Evolutionary conservation across 1,140 invertebrate genomes (phyloP).

Genomic region (Drosophila guanche): DNA sequence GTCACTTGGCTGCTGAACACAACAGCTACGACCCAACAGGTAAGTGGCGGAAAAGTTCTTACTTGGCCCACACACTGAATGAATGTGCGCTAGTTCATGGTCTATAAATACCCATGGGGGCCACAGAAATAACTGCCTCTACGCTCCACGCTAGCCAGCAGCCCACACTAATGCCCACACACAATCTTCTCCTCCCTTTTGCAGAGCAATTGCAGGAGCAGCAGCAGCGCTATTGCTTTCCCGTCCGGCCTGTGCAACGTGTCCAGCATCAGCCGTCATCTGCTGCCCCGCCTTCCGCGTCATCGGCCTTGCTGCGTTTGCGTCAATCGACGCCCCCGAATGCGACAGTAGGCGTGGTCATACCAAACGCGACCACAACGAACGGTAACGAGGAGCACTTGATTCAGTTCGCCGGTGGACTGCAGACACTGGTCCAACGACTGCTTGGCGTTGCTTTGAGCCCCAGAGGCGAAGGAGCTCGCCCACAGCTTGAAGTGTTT

Average conservation of each 20-base stretch:
- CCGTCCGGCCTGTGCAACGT: slow-evolving; percentile 77
- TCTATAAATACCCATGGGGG: slow-evolving; percentile 58
- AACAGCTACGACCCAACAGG: slow-evolving; percentile 64
- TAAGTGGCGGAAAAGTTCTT: slow-evolving; percentile 50
- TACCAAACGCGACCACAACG: slow-evolving; percentile 72
- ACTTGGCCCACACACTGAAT: slow-evolving; percentile 32
- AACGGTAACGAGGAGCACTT: slow-evolving; percentile 40
- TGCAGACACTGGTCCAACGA: slow-evolving; percentile 50
- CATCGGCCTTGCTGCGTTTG: slow-evolving; percentile 39
- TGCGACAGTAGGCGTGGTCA: slow-evolving; percentile 77
- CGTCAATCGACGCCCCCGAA: slow-evolving; percentile 61
- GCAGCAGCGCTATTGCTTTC: slow-evolving; percentile 78
- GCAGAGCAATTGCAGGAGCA: slow-evolving; percentile 76
- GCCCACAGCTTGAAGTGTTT: slow-evolving; percentile 50
- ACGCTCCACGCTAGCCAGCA: slow-evolving; percentile 35
- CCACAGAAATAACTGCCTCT: slow-evolving; percentile 67
- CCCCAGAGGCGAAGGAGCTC: slow-evolving; percentile 19
- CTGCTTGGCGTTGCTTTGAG: slow-evolving; percentile 30
- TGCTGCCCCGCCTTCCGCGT: slow-evolving; percentile 11
- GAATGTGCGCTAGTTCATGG: slow-evolving; percentile 71
- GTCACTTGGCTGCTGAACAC: slow-evolving; percentile 61
- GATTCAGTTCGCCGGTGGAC: slow-evolving; percentile 14
- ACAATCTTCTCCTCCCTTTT: slow-evolving; percentile 35
- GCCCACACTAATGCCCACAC: slow-evolving; percentile 29
- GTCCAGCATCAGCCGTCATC: slow-evolving; percentile 65